phyloP scores from a whole-genome alignment of 2,113 vertebrate species.

The Sylvilagus bachmani region DNA sequence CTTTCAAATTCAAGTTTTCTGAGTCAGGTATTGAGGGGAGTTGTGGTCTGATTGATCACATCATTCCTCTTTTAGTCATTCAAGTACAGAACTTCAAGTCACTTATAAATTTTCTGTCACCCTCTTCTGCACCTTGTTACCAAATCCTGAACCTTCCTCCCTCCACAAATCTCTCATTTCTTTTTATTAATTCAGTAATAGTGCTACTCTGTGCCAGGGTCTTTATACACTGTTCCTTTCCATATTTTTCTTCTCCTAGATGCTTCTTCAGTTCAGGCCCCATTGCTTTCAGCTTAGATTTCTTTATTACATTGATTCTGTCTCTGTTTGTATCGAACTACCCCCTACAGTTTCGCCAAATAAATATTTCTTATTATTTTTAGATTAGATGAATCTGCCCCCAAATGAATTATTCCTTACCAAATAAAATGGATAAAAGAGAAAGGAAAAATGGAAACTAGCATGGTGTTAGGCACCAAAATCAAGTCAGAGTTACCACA shows the following conservation, averaged over 20 bases:
- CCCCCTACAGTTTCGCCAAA: background rate
- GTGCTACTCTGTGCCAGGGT: background rate
- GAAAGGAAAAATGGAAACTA: background rate
- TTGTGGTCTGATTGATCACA: background rate
- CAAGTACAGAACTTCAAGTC: background rate
- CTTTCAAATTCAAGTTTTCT: background rate
- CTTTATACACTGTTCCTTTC: background rate
- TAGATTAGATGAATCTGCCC: background rate
- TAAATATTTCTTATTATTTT: constrained; percentile 13
- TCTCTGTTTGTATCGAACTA: background rate
- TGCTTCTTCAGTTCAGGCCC: background rate
- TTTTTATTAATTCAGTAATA: background rate
- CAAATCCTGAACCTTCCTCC: background rate
- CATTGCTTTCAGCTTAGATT: background rate
- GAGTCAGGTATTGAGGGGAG: background rate
- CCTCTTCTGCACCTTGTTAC: background rate
- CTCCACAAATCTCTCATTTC: background rate
- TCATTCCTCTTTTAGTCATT: background rate
- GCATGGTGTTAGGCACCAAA: background rate
- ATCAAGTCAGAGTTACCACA: background rate
- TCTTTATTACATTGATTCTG: background rate
- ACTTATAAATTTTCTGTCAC: background rate
- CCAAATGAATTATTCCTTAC: constrained; percentile 31
- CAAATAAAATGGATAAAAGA: background rate
- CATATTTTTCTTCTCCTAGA: background rate